Base-by-base conservation (phyloP, 2,797 vertebrate species). In the Bradypodion ventrale region DNA sequence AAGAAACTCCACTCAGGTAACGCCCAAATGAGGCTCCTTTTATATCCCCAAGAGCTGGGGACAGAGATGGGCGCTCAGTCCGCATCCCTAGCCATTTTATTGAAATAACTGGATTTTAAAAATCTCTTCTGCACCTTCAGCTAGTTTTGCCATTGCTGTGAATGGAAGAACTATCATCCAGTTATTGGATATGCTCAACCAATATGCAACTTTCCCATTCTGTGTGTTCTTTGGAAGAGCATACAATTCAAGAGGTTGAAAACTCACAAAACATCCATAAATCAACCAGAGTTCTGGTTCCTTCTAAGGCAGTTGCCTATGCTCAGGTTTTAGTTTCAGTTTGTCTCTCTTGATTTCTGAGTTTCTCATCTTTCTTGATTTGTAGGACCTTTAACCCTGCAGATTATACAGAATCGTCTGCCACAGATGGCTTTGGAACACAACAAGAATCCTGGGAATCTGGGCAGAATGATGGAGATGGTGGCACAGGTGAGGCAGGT, bases 371-470 rank as follows among this genome's bases (percentile, higher is more conserved):
- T 89, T 92, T 92, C 92, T 91, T 83, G 93, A 93, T 92, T 87
- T 87, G 46, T 90, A 99, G 98, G 93, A 99, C 97, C 85, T 99
- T 99, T 94, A 99, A 99, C 92, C 98, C 98, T 88, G 98, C 98
- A 68, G 98, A 99, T 95, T 99, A 98, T 94, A 97, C 32, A 84
- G 95, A 96, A 75, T 91, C 97, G 94, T 94, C 96, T 91, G 95
- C 97, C 90, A 92, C 95, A 82, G 91, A 97, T 87, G 97, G 95
- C 35, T 96, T 94, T 95, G 96, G 95, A 88, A 96, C 95, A 76
- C 98, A 98, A 63, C 85, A 95, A 40, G 97, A 98, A 73, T 95
- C 95, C 88, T 98, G 98, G 97, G 97, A 99, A 94, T 89, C 96
- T 8, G 95, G 93, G 91, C 95, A 96, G 93, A 97, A 93, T 88